Base-by-base conservation (phyloP, 2,113 vertebrate genomes). In the Gymnocephalus cernua region DNA sequence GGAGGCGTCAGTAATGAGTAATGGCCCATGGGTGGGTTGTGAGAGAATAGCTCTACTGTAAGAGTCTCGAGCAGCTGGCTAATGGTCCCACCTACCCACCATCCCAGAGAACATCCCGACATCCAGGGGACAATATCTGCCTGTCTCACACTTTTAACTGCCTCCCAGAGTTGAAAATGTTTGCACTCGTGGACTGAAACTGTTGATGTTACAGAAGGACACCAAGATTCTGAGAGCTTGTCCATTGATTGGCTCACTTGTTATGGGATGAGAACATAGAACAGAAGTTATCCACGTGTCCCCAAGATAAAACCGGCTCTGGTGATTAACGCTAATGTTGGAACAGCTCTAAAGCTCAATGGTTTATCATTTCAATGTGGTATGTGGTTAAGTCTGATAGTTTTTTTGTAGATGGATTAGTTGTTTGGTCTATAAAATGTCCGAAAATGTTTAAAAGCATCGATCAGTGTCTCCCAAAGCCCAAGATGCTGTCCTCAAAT, bases 41-140 rank as follows among this genome's bases (percentile, higher is more conserved):
- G 48, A 87, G 86, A 92, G 91, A 94, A 94, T 92, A 77, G 86
- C 72, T 75, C 86, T 83, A 92, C 91, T 94, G 92, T 93, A 90
- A 82, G 83, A 72, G 82, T 82, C 50, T 83, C 83, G 88, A 90
- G 73, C 88, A 89, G 80, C 74, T 88, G 78, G 79, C 80, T 87
- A 85, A 91, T 91, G 82, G 80, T 90, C 77, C 83, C 86, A 69
- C 70, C 87, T 61, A 67, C 88, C 85, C 84, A 88, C 81, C 77
- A 74, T 77, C 68, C 81, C 81, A 84, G 75, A 58, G 83, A 88
- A 61, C 83, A 66, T 86, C 82, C 61, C 47, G 2, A 59, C 82
- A 68, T 77, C 66, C 56, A 83, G 67, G 73, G 68, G 67, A 90
- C 90, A 90, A 91, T 88, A 71, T 86, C 64, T 29, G 70, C 66